Base-by-base conservation (phyloP, 2,113 vertebrate genomes). In the Accipiter cooperii region DNA sequence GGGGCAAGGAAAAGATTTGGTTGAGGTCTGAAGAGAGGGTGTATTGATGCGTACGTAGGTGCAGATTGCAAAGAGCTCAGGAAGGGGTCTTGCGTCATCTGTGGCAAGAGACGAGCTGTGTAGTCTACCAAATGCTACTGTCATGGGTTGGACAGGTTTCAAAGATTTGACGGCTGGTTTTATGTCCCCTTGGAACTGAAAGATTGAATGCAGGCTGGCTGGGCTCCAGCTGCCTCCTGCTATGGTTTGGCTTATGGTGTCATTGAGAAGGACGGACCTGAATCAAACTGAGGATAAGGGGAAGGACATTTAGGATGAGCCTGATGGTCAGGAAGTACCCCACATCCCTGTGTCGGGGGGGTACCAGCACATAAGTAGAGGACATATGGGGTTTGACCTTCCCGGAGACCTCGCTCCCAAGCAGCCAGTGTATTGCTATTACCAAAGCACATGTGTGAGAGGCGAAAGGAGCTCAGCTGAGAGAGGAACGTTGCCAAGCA, bases 281-380 rank as follows among this genome's bases (percentile, higher is more conserved):
- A 73, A 65, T 69, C 31, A 20, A 34, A 6, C 0, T 34, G 74
- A 85, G 69, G 34, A 10, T 31, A 14, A 51, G 58, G 38, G 34
- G 63, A 74, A 65, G 81, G 93, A 36, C 11, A 0, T 7, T 21
- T 12, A 16, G 58, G 65, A 64, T 40, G 29, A 55, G 15, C 12
- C 17, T 12, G 21, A 6, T 49, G 49, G 66, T 79, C 65, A 26
- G 78, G 58, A 58, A 16, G 52, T 36, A 21, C n/a, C 28, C 14
- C 25, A 0, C 1, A 13, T 36, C 68, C 49, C 14, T n/a, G 2
- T 6, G 3, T 8, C 0, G 2, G 11, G 8, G 24, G 46, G 10
- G 34, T 36, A 24, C 33, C 22, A 51, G 19, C 28, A 21, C 1
- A 2, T 12, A 11, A 17, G 40, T 3, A 40, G 71, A n/a, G 38